Conservation (phyloP, 2,797 vertebrate genomes). For the Sternarchorhynchus goeldii region DNA sequence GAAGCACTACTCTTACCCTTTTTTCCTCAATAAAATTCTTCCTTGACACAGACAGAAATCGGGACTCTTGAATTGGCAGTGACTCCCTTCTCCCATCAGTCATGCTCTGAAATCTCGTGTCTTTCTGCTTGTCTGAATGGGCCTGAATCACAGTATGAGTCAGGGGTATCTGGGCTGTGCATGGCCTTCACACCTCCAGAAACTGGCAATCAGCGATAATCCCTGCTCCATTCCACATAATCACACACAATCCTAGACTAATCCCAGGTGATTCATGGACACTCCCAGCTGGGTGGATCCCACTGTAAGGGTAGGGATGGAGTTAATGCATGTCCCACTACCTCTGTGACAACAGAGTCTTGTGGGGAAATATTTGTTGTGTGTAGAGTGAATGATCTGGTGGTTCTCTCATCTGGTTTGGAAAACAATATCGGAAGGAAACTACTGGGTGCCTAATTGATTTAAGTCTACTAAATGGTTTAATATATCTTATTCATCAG, state of each 20-base stretch:
- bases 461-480: not conserved
- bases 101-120: slow-evolving; percentile 4
- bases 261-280: slow-evolving; percentile 80
- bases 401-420: not conserved
- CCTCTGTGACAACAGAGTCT: slow-evolving; percentile 50
- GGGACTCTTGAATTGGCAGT: too few relatives aligned
- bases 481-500: not conserved
- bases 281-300: slow-evolving; percentile 78
- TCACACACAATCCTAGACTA: slow-evolving; percentile 80
- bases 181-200: slow-evolving; percentile 72
- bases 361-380: slow-evolving; percentile 12
- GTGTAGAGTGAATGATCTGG: slow-evolving; percentile 20
- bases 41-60: too few relatives aligned
- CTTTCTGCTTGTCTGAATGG: slow-evolving; percentile 61
- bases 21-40: too few relatives aligned
- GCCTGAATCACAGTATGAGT: slow-evolving; percentile 62
- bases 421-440: not conserved
- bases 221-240: slow-evolving; percentile 76
- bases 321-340: slow-evolving; percentile 59
- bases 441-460: not conserved
- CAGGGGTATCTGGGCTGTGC: slow-evolving; percentile 73
- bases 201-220: slow-evolving; percentile 80
- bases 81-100: not conserved
- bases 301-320: slow-evolving; percentile 48
- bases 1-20: not conserved